phyloP scores from a whole-genome alignment of 2,113 vertebrate species.

The Ochotona curzoniae region DNA sequence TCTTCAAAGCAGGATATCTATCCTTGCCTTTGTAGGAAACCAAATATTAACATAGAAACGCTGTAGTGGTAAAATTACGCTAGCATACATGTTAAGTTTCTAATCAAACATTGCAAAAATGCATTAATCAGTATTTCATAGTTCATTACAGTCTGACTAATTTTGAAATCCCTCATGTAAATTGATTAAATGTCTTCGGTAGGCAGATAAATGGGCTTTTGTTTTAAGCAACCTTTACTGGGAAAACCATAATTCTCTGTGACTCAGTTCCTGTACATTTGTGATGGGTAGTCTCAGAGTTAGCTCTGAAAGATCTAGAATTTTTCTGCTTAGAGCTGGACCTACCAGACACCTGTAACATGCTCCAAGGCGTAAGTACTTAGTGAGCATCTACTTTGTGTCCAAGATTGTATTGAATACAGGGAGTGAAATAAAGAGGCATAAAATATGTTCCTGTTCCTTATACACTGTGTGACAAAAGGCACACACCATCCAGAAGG shows the following conservation, averaged over 20 bases:
- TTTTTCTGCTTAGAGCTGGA: not conserved
- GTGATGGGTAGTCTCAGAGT: slow-evolving; percentile 59
- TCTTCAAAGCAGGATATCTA: slow-evolving; percentile 57
- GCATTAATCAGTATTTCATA: slow-evolving; percentile 94
- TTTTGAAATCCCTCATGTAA: slow-evolving; percentile 93
- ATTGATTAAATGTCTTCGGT: slow-evolving; percentile 91
- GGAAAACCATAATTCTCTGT: slow-evolving; percentile 84
- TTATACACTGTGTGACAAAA: not conserved
- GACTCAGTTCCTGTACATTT: slow-evolving; percentile 75
- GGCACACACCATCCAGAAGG: not conserved
- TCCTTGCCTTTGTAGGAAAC: slow-evolving; percentile 68
- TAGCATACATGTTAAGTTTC: slow-evolving; percentile 86
- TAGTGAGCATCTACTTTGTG: not conserved
- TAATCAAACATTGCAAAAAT: slow-evolving; percentile 90
- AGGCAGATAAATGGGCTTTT: slow-evolving; percentile 90
- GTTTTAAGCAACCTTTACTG: slow-evolving; percentile 89
- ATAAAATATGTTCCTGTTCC: not conserved
- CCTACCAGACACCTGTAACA: not conserved
- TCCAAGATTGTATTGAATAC: not conserved
- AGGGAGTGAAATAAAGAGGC: not conserved
- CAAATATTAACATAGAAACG: slow-evolving; percentile 77
- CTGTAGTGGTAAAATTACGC: slow-evolving; percentile 79
- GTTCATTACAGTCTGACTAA: slow-evolving; percentile 93
- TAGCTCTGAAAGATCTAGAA: not conserved
- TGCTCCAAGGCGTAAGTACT: not conserved